phyloP scores from a whole-genome alignment of 2,797 vertebrate species.

The Chrosomus eos region DNA sequence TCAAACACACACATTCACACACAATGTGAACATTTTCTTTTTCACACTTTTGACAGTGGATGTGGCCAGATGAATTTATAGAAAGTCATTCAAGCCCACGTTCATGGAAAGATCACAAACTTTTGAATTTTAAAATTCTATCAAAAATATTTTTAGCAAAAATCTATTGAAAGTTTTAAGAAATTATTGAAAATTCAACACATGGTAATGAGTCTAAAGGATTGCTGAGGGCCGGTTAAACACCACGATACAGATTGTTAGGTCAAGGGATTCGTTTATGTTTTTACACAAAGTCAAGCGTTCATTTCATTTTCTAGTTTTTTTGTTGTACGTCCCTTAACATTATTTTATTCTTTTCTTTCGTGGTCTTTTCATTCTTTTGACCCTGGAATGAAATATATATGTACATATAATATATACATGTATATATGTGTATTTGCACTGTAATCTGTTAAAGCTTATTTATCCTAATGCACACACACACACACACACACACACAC shows the following conservation, averaged over 20 bases:
- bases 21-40: constrained; percentile 25
- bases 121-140: not conserved
- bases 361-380: constrained; percentile 64
- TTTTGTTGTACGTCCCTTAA: constrained; percentile 62
- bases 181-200: not conserved
- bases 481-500: constrained; percentile 49
- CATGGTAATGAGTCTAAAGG: not conserved
- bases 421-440: not conserved
- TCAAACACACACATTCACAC: constrained; percentile 32
- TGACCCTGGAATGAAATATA: constrained; percentile 73
- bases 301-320: constrained; percentile 21
- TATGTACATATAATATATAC: not conserved
- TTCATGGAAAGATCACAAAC: not conserved
- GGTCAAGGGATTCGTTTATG: constrained; percentile 19
- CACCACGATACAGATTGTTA: not conserved
- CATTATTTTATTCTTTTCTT: constrained; percentile 65
- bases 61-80: not conserved
- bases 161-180: not conserved
- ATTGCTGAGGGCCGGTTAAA: not conserved
- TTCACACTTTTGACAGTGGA: constrained; percentile 36
- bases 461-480: constrained; percentile 47
- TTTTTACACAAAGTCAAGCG: constrained; percentile 13
- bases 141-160: not conserved
- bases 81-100: constrained; percentile 1
- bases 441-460: not conserved